Evolutionary conservation across 2,797 vertebrate genomes (phyloP).

Genomic region (Enteromius argenteus): DNA sequence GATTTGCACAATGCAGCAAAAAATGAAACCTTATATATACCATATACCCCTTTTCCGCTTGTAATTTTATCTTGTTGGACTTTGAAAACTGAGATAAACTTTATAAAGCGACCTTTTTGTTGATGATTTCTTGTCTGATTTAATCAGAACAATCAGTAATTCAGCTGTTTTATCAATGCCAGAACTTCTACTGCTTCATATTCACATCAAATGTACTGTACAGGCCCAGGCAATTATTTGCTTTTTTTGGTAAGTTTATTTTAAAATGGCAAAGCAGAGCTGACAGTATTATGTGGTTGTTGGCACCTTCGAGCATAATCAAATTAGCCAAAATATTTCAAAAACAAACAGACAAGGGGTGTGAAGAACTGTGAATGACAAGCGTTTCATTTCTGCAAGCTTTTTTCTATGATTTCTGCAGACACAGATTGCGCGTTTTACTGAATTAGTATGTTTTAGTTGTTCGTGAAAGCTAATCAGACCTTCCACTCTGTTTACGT

Average conservation of each 20-base stretch:
- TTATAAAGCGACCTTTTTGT: not conserved
- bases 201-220: not conserved
- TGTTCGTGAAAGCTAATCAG: not conserved
- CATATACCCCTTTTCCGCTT: not conserved
- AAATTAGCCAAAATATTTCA: slow-evolving; percentile 16
- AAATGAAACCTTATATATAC: not conserved
- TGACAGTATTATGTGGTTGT: not conserved
- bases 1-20: not conserved
- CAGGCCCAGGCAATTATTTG: not conserved
- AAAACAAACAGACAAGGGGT: not conserved
- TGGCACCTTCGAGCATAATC: not conserved
- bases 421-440: not conserved
- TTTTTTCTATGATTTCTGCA: not conserved
- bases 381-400: not conserved
- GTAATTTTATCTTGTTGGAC: not conserved
- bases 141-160: not conserved
- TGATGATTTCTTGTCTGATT: slow-evolving; percentile 4
- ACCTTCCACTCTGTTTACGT: not conserved
- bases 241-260: not conserved
- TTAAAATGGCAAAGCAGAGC: not conserved
- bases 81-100: not conserved
- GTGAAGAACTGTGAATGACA: not conserved
- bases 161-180: not conserved
- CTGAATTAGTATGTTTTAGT: not conserved
- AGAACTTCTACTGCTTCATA: not conserved